Evolutionary conservation across 2,113 vertebrate species (phyloP).

Genomic region (Ameiurus melas): DNA sequence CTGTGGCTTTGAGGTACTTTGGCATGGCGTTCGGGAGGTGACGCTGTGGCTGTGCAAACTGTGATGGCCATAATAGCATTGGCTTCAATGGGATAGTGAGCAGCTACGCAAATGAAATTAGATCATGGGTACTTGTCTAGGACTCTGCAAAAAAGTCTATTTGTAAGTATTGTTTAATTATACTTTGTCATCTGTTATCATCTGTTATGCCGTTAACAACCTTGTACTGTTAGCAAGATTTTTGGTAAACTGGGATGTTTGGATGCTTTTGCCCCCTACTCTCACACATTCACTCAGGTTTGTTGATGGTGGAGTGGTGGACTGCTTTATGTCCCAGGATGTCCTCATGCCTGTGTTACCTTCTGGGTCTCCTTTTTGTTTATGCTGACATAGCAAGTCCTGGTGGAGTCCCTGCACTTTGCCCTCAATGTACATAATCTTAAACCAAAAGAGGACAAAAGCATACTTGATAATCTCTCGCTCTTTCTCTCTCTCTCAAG

Average conservation of each 20-base stretch:
- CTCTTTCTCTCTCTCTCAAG: not conserved
- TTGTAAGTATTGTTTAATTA: not conserved
- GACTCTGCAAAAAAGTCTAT: not conserved
- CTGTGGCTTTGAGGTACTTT: too few relatives aligned
- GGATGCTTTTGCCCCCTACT: not conserved
- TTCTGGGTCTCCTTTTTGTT: not conserved
- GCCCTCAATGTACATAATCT: not conserved
- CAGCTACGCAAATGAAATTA: not conserved
- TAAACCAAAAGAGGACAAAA: not conserved
- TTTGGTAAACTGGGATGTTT: too few relatives aligned
- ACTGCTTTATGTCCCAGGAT: not conserved
- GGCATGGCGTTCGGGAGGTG: too few relatives aligned
- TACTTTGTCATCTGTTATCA: not conserved
- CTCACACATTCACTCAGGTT: not conserved
- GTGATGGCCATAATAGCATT: not conserved
- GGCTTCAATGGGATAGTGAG: not conserved
- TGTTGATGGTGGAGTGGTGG: not conserved
- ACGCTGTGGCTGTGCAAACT: not conserved
- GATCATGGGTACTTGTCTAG: not conserved
- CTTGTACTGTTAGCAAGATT: not conserved
- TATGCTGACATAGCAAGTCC: not conserved
- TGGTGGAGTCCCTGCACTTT: not conserved
- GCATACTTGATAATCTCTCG: not conserved
- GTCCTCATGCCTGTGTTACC: not conserved
- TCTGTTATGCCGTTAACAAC: not conserved